Base-by-base conservation (phyloP, 2,113 vertebrate genomes). In the Hassar affinis region DNA sequence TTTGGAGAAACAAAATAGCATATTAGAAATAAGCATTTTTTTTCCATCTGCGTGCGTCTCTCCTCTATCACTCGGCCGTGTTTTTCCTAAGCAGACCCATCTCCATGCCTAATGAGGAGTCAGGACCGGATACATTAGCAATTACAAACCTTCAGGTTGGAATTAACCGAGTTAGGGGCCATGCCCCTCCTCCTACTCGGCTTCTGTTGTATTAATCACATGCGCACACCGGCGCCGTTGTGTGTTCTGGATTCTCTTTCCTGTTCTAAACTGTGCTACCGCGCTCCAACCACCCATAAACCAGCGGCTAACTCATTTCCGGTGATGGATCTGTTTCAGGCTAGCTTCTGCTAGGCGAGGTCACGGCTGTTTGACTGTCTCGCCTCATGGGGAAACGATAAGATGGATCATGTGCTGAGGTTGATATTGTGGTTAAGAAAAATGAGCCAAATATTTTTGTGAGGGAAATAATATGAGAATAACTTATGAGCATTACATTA, bases 131-230 rank as follows among this genome's bases (percentile, higher is more conserved):
- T 93, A 91, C 91, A 90, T 90, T 91, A 90, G 88, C 92, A 92
- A 92, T 94, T 93, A 92, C 90, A 88, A 86, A 88, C 82, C 88
- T 90, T 91, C 90, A 90, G 91, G 91, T 93, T 90, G 86, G 90
- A 90, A 94, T 93, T 91, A 92, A 94, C 93, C 90, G 90, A 93
- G 93, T 92, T 92, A 93, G 85, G 83, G 88, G 88, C 86, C 47
- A 56, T 90, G 74, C 89, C 90, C 87, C 90, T 90, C 91, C 88
- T 85, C 85, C 85, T 90, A 81, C 88, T 91, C 86, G 87, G 74
- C 80, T 84, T 86, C 85, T 91, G 89, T 89, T 83, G 30, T 89
- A 94, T 94, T 90, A 92, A 93, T 94, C 93, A 93, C 76, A 6
- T 17, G 6, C 47, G 30, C 71, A 75, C 47, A 52, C 51, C 30